phyloP scores from a whole-genome alignment of 2,888 invertebrate genomes.

The Agrochola circellaris region DNA sequence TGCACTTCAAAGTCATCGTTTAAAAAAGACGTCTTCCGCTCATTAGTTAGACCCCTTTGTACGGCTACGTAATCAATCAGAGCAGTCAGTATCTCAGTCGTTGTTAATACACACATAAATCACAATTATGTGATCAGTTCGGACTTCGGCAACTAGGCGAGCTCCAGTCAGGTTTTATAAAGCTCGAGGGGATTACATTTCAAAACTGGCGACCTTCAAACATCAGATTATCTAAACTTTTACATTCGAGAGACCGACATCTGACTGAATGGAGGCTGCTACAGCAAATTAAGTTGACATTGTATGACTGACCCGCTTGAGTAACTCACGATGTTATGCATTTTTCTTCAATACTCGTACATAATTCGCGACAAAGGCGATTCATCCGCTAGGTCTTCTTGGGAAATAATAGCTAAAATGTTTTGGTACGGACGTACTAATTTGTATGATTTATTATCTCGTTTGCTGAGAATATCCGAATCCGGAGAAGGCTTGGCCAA shows the following conservation, averaged over 20 bases:
- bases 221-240: conserved; percentile 85
- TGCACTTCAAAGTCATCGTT: neutral
- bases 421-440: conserved; percentile 47
- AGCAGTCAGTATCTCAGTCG: conserved; percentile 20
- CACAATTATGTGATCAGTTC: conserved; percentile 61
- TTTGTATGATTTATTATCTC: conserved; percentile 61
- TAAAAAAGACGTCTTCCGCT: conserved; percentile 2
- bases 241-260: conserved; percentile 79
- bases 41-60: neutral
- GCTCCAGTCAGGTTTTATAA: conserved; percentile 73
- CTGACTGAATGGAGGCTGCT: conserved; percentile 77
- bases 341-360: conserved; percentile 65
- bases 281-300: conserved; percentile 80
- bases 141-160: conserved; percentile 46
- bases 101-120: conserved; percentile 61
- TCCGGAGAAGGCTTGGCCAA: conserved; percentile 44
- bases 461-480: conserved; percentile 44
- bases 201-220: conserved; percentile 84
- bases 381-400: conserved; percentile 53
- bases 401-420: conserved; percentile 44
- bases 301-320: conserved; percentile 75
- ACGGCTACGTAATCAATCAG: conserved; percentile 23
- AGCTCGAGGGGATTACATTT: conserved; percentile 83
- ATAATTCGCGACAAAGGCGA: conserved; percentile 59
- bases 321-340: conserved; percentile 69